Evolutionary conservation across 2,888 invertebrate species (phyloP), one percentile per base, ranked within the genome.

Genomic region (Ganaspis brasiliensis): DNA sequence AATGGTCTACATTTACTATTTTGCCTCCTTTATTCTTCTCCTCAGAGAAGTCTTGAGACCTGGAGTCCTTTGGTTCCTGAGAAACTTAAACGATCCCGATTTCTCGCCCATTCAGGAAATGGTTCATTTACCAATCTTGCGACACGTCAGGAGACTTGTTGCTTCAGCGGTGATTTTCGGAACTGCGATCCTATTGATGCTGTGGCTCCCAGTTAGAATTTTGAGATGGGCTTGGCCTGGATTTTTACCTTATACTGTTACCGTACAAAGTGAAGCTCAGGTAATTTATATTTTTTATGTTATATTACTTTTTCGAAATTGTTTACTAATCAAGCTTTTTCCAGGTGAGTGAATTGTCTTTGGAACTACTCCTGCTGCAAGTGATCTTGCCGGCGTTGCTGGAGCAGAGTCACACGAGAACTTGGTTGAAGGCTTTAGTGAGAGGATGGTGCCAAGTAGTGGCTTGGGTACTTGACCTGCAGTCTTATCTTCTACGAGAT

Each of bases 91-190:
- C 92, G 99, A 99, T 92, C 99, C 99, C 0, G 99, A 99, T 88
- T 99, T 99, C 89, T 99, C 99, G 92, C 99, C 99, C 8, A 98
- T 99, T 79, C 98, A 98, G 94, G 96, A 97, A 95, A 99, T 99
- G 99, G 99, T 99, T 83, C 99, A 99, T 90, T 93, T 98, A 40
- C 97, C 99, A 1, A 97, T 99, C 52, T 92, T 98, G 87, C 94
- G 96, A 56, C 99, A 99, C 90, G 95, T 98, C 19, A 94, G 98
- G 12, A 94, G 99, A 45, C 94, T 99, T 63, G 94, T 99, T 19
- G 97, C 98, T 0, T 99, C 99, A 0, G 97, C 98, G 16, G 97
- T 99, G 88, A 96, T 98, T 85, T 99, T 99, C 92, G 99, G 99
- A 21, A 98, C 97, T 1, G 98, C 97, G 0, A 98, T 99, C 1